These are phyloP conservation scores for Petrolisthes manimaculis DNA, from an alignment of 2,888 invertebrate genomes.

Conservation along the genomic window DNA sequence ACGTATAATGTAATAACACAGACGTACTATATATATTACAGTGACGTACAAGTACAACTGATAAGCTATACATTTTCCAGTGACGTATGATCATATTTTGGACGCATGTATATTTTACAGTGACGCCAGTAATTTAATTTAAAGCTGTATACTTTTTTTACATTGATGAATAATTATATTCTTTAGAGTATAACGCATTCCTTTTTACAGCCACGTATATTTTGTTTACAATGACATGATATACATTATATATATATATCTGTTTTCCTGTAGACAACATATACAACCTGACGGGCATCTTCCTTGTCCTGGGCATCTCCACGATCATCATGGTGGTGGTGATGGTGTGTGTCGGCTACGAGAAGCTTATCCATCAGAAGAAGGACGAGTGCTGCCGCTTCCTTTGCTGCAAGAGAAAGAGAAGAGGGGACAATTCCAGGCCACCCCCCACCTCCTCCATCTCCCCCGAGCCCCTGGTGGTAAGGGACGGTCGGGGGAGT, in stretches of 20 bases:
- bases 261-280: conserved; percentile 47
- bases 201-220: neutral
- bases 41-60: too few relatives aligned
- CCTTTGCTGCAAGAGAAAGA: conserved; percentile 46
- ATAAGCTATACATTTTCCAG: too few relatives aligned
- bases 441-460: conserved; percentile 49
- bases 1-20: too few relatives aligned
- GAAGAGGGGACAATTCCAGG: neutral
- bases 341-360: conserved; percentile 66
- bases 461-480: conserved; percentile 62
- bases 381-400: conserved; percentile 53
- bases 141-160: neutral
- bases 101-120: too few relatives aligned
- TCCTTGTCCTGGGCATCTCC: conserved; percentile 64
- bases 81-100: too few relatives aligned
- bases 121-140: neutral
- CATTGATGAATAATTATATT: neutral
- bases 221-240: neutral
- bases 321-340: conserved; percentile 65
- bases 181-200: neutral
- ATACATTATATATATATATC: neutral
- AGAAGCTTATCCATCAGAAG: conserved; percentile 63
- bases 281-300: conserved; percentile 64
- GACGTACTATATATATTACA: too few relatives aligned
- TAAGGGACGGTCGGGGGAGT: conserved; percentile 30